Evolutionary conservation across 2,797 vertebrate genomes (phyloP).

Genomic region (Gymnoscopelus braueri): DNA sequence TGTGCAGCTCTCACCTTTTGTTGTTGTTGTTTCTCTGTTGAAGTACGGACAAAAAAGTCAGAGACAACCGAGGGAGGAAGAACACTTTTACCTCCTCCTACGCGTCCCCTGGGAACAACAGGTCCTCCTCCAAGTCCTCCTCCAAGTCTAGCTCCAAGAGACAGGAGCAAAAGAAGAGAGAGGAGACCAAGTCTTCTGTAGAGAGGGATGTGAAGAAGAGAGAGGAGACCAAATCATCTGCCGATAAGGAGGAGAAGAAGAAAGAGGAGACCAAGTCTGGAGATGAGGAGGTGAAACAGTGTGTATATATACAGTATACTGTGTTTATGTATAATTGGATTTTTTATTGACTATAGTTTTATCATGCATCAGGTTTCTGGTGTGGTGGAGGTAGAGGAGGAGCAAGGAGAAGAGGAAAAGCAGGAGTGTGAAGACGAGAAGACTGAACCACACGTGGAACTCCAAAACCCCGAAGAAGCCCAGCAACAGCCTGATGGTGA

Average conservation of each 20-base stretch:
- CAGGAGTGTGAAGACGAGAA: neutral
- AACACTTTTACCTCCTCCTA: conserved; percentile 8
- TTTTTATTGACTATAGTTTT: too few species aligned
- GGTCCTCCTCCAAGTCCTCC: conserved; percentile 31
- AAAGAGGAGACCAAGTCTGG: conserved; percentile 4
- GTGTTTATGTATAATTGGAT: too few species aligned
- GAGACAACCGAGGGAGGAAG: conserved; percentile 38
- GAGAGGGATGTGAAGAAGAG: conserved; percentile 50
- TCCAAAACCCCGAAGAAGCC: neutral
- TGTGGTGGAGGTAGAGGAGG: conserved; percentile 49
- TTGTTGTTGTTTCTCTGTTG: neutral
- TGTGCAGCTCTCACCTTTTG: neutral
- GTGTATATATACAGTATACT: too few species aligned
- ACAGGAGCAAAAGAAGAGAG: conserved; percentile 40
- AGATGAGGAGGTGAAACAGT: conserved; percentile 41
- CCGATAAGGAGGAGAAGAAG: neutral
- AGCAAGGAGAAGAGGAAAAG: conserved; percentile 1
- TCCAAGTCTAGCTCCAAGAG: conserved; percentile 41
- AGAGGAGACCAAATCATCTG: conserved; percentile 7
- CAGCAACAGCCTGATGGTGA: conserved; percentile 32
- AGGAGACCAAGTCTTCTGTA: neutral
- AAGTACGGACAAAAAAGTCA: conserved; percentile 59
- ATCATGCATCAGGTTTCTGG: conserved; percentile 15
- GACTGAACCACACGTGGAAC: neutral
- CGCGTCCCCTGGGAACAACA: conserved; percentile 32